Percentiles rank a stretch among this genome's conserved stretches.
Evolutionary conservation across 2,888 invertebrate species (phyloP).

Genomic region (Sycophila texana): DNA sequence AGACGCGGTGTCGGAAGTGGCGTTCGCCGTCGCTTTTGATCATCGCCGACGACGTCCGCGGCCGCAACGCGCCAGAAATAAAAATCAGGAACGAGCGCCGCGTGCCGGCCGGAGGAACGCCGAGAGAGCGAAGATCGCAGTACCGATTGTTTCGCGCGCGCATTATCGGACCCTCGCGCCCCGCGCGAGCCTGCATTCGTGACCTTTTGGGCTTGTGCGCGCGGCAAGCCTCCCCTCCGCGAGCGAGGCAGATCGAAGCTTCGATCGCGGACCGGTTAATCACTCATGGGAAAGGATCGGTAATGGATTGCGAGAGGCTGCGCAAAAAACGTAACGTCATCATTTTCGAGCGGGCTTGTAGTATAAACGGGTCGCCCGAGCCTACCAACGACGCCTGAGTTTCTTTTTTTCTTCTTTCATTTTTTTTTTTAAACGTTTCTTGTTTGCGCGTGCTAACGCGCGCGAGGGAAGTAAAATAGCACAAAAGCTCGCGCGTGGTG

Average conservation of each 20-base stretch:
- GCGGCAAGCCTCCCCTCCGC: conserved; percentile 17
- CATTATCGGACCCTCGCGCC: conserved; percentile 21
- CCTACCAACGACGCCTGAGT: neutral
- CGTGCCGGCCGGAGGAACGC: neutral
- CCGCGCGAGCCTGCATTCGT: neutral
- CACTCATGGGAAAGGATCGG: conserved; percentile 51
- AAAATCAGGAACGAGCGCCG: neutral
- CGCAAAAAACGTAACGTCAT: conserved; percentile 64
- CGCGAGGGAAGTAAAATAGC: neutral
- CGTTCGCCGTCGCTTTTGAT: conserved; percentile 55
- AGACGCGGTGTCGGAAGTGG: conserved; percentile 54
- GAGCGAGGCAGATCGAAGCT: conserved; percentile 35
- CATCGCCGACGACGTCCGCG: conserved; percentile 53
- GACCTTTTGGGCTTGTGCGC: neutral
- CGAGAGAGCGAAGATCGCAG: conserved; percentile 29
- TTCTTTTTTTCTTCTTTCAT: neutral
- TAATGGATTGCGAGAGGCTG: conserved; percentile 59
- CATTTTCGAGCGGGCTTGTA: conserved; percentile 55
- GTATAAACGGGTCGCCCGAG: conserved; percentile 7
- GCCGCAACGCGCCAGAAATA: conserved; percentile 4
- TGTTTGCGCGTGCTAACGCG: neutral
- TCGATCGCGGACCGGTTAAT: conserved; percentile 61
- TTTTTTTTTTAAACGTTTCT: neutral
- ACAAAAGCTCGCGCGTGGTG: no score
- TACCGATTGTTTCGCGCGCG: conserved; percentile 45